Conservation (phyloP, 2,888 invertebrate species). For the Octodonta nipae region DNA sequence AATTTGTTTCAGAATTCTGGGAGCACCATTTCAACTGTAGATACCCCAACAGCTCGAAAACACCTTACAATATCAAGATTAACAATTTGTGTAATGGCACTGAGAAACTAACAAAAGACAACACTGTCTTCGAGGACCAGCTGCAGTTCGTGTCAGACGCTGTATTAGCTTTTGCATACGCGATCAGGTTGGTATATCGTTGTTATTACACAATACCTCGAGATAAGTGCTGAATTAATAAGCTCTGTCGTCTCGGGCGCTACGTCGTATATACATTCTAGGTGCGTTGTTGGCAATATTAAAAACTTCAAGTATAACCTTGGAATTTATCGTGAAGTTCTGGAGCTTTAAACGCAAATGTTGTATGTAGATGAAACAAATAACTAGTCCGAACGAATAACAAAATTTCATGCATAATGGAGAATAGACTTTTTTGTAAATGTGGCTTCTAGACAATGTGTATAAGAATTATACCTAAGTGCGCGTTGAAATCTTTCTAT, state of each 20-base stretch:
- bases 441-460: no score
- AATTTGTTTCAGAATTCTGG: slow-evolving; percentile 67
- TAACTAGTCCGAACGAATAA: no score
- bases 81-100: slow-evolving; percentile 58
- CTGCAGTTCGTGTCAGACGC: slow-evolving; percentile 94
- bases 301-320: no score
- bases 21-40: slow-evolving; percentile 86
- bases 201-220: no score
- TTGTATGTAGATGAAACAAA: no score
- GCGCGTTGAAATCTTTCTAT: no score
- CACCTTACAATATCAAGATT: slow-evolving; percentile 70
- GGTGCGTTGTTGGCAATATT: no score
- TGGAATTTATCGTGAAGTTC: no score
- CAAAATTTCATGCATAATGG: no score
- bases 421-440: no score
- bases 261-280: neutral
- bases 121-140: slow-evolving; percentile 82
- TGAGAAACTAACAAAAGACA: slow-evolving; percentile 59
- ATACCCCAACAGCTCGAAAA: slow-evolving; percentile 64
- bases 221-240: neutral
- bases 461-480: no score
- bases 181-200: slow-evolving; percentile 61
- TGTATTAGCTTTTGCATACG: slow-evolving; percentile 87
- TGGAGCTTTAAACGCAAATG: no score
- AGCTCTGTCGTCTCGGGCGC: neutral